Percentiles rank a stretch among this genome's conserved stretches.
Conservation (phyloP, 2,797 vertebrate genomes). For the Sphenodon punctatus region DNA sequence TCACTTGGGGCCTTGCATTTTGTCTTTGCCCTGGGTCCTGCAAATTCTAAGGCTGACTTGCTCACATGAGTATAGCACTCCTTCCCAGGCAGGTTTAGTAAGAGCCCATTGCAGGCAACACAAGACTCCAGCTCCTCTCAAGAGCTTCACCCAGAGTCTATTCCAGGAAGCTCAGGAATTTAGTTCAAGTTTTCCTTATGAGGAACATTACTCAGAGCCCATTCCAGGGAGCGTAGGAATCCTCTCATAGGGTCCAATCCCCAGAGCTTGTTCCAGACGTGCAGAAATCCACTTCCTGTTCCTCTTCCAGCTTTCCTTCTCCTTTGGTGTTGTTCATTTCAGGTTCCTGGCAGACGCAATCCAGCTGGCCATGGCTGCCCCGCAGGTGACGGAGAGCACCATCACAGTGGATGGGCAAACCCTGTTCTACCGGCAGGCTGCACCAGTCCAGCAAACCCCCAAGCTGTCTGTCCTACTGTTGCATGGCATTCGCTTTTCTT, state of each 20-base stretch:
- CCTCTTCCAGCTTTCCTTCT: neutral
- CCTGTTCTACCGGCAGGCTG: conserved; percentile 86
- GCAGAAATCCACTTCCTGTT: neutral
- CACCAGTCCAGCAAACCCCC: conserved; percentile 56
- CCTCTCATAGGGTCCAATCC: neutral
- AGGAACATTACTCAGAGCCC: neutral
- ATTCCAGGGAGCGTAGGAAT: neutral
- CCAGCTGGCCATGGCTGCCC: conserved; percentile 75
- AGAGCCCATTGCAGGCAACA: too few species aligned
- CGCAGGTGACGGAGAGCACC: conserved; percentile 73
- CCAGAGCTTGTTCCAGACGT: neutral
- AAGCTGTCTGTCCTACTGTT: conserved; percentile 84
- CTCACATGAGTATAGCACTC: too few species aligned
- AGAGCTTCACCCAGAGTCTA: neutral
- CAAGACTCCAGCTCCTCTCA: too few species aligned
- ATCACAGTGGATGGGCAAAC: conserved; percentile 77
- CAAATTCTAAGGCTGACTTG: too few species aligned
- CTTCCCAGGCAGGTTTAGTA: too few species aligned
- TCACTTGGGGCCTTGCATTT: too few species aligned
- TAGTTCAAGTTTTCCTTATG: neutral
- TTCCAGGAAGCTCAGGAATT: neutral
- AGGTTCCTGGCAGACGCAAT: neutral
- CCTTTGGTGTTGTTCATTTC: neutral
- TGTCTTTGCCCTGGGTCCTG: too few species aligned
- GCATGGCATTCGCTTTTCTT: conserved; percentile 94